Percentiles rank a stretch among this genome's conserved stretches.
These are phyloP conservation scores for Drosophila pallidifrons DNA, from an alignment of 1,140 invertebrate species.

Conservation along the genomic window DNA sequence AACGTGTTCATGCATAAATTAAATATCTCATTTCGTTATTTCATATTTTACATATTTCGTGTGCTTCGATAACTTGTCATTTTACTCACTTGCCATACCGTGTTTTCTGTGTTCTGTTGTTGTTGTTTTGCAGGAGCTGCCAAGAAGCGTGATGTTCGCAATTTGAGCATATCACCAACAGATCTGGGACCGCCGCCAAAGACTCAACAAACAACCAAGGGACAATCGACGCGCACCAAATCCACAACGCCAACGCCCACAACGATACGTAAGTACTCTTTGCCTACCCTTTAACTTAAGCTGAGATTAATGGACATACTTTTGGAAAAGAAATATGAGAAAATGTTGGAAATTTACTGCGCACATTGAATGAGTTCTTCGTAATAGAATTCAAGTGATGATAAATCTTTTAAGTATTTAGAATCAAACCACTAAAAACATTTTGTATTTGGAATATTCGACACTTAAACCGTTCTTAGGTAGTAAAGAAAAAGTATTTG, in stretches of 20 bases:
- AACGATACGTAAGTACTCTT: slow-evolving; percentile 70
- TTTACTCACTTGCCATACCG: slow-evolving; percentile 3
- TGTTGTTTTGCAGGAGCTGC: slow-evolving; percentile 72
- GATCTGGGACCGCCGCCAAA: slow-evolving; percentile 84
- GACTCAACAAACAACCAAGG: slow-evolving; percentile 81
- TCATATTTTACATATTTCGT: slow-evolving; percentile 8
- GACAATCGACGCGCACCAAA: slow-evolving; percentile 74
- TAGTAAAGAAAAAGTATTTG: no score
- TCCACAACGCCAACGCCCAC: slow-evolving; percentile 64
- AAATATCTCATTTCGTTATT: slow-evolving; percentile 26
- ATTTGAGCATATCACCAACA: slow-evolving; percentile 83
- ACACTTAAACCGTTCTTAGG: no score
- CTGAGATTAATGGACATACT: neutral
- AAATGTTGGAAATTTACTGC: neutral
- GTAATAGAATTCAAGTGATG: neutral
- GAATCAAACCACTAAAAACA: no score
- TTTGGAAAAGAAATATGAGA: neutral
- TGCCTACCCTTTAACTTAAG: neutral
- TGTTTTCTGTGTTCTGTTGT: neutral
- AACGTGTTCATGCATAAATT: slow-evolving; percentile 80
- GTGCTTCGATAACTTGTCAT: slow-evolving; percentile 18
- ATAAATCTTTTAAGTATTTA: no score
- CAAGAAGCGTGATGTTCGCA: slow-evolving; percentile 85
- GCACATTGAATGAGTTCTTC: neutral
- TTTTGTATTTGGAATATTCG: no score